phyloP scores from a whole-genome alignment of 1,140 invertebrate genomes.

The Oryctes rhinoceros region DNA sequence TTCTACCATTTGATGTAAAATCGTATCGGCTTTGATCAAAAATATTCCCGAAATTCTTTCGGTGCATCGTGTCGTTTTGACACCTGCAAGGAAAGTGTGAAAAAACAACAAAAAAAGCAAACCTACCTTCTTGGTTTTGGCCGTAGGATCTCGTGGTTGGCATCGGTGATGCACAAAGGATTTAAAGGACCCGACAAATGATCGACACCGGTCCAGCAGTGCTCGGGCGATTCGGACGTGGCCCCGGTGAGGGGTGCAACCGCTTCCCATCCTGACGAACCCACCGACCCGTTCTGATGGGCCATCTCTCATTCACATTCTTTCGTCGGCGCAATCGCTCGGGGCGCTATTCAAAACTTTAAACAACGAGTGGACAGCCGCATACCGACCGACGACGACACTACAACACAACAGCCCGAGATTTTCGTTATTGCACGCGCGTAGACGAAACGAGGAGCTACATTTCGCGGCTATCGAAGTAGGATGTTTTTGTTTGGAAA shows the following conservation, averaged over 20 bases:
- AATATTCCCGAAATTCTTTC: too few relatives aligned
- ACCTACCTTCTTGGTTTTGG: constrained; percentile 85
- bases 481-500: background rate
- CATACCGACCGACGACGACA: background rate
- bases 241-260: constrained; percentile 50
- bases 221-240: constrained; percentile 52
- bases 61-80: background rate
- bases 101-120: background rate
- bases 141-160: constrained; percentile 84
- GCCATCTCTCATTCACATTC: constrained; percentile 47
- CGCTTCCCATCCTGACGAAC: constrained; percentile 51
- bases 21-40: too few relatives aligned
- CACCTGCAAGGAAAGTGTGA: background rate
- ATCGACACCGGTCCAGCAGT: constrained; percentile 63
- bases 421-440: constrained; percentile 4
- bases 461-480: background rate
- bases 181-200: constrained; percentile 72
- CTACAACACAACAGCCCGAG: background rate
- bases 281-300: constrained; percentile 49
- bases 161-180: constrained; percentile 74
- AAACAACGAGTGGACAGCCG: constrained; percentile 13
- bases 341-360: constrained; percentile 36
- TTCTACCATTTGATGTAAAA: background rate
- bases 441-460: background rate
- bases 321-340: constrained; percentile 27